Base-by-base conservation (phyloP, 2,797 vertebrate species). In the Lycodopsis pacificus region DNA sequence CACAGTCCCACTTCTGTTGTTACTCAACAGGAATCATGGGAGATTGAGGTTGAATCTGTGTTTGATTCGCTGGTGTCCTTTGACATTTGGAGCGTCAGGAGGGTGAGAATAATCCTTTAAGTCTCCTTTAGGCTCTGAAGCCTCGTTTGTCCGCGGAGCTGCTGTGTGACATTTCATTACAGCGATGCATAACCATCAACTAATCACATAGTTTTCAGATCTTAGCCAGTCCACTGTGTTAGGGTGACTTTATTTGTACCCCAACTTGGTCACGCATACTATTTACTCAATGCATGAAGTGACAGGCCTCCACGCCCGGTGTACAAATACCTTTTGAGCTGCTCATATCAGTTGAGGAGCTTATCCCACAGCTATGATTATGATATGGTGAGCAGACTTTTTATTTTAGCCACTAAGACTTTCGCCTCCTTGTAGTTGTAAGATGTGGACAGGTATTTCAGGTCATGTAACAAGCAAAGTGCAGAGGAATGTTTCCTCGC, bases 21-120 rank as follows among this genome's bases (percentile, higher is more conserved):
- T 90, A 80, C 84, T 89, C 89, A 85, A 88, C 22, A 27, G 56
- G 44, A 83, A 84, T 85, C 80, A 82, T 78, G 82, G 83, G 82
- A 84, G 84, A n/a, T 36, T 22, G 70, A 68, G 49, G 51, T 40
- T 38, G 59, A 2, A 63, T 74, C 48, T 71, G 66, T 73, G 62
- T 69, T 51, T 8, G 71, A 66, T 51, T 76, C 58, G 72, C 36
- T 40, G 72, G 53, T 62, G 65, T 70, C 59, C 42, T 42, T 78
- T 91, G 86, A 89, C 83, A 72, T 90, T 85, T 88, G n/a, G 22
- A 83, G 70, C 80, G 67, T 61, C 62, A 11, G 71, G 32, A 72
- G 27, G 81, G 78, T 77, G 67, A 25, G 75, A 57, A 68, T 53
- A 75, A 70, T 7, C 54, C 27, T 7, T 7, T 34, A 7, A 32